A percentile compares a stretch with the other conserved stretches of the same genome.
Conservation (phyloP, 2,797 vertebrate genomes). For the Rhinogobio ventralis region DNA sequence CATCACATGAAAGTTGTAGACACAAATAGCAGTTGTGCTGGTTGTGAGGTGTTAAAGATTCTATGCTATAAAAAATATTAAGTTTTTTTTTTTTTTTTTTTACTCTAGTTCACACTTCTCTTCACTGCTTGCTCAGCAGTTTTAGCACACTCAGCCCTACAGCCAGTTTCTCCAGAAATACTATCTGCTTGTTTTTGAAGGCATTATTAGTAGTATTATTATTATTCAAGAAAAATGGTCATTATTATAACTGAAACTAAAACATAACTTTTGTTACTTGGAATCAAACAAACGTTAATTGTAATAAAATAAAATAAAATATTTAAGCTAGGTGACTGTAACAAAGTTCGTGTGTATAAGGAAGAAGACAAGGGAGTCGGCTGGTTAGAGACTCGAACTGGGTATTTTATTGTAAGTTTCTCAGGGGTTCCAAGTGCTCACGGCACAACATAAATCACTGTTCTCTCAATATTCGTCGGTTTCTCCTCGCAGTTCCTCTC, state of each 20-base stretch:
- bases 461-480: too few relatives aligned
- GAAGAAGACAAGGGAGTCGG: too few relatives aligned
- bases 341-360: too few relatives aligned
- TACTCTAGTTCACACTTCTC: neutral
- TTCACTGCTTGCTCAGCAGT: neutral
- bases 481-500: too few relatives aligned
- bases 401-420: too few relatives aligned
- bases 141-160: neutral
- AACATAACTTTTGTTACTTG: neutral
- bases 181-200: neutral
- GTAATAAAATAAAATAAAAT: neutral
- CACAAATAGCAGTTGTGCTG: neutral
- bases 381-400: too few relatives aligned
- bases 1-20: constrained; percentile 19
- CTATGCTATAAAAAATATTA: neutral
- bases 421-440: too few relatives aligned
- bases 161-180: neutral
- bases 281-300: neutral
- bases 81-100: too few relatives aligned
- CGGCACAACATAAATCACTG: too few relatives aligned
- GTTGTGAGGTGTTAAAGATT: neutral
- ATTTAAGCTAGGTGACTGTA: neutral
- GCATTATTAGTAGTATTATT: neutral
- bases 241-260: neutral
- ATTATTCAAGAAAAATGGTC: neutral